A percentile compares a stretch with the other conserved stretches of the same genome.
Evolutionary conservation across 2,113 vertebrate genomes (phyloP).

Genomic region (Oreocharis arfaki): DNA sequence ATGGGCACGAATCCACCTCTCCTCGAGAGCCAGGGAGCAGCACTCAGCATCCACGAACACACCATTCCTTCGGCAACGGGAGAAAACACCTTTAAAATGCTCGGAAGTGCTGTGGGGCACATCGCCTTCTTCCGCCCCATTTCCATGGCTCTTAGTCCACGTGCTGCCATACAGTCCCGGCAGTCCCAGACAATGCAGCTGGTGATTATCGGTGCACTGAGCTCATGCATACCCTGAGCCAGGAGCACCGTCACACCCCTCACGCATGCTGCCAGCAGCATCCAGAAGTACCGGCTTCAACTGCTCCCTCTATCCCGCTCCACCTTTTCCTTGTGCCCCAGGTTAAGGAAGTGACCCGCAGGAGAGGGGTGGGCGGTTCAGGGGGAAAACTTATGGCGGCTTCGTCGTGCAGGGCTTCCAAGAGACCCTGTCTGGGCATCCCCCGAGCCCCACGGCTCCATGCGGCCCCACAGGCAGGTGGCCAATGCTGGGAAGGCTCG

Average conservation of each 20-base stretch:
- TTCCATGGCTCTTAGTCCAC: not conserved
- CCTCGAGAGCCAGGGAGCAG: not conserved
- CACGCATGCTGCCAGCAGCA: not conserved
- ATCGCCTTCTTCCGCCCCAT: fast-evolving
- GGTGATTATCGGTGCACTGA: fast-evolving
- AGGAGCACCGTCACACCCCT: not conserved
- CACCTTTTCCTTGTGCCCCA: not conserved
- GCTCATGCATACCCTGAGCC: fast-evolving
- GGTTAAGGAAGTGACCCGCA: fast-evolving
- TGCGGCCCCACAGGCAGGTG: fast-evolving
- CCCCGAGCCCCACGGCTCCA: fast-evolving
- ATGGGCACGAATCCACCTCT: not conserved
- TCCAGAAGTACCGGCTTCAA: fast-evolving
- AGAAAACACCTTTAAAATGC: not conserved
- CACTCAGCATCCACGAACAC: not conserved
- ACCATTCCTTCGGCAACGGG: fast-evolving
- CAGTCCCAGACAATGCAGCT: fast-evolving
- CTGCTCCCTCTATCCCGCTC: not conserved
- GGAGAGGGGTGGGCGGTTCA: fast-evolving
- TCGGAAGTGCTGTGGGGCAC: not conserved
- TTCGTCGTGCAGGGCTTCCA: fast-evolving
- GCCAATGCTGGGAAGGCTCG: fast-evolving
- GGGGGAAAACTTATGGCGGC: fast-evolving
- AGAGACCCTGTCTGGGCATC: fast-evolving
- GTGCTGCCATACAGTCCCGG: fast-evolving